Percentiles rank a stretch among this genome's conserved stretches.
phyloP scores from a whole-genome alignment of 1,140 invertebrate genomes.

The Spodoptera litura region DNA sequence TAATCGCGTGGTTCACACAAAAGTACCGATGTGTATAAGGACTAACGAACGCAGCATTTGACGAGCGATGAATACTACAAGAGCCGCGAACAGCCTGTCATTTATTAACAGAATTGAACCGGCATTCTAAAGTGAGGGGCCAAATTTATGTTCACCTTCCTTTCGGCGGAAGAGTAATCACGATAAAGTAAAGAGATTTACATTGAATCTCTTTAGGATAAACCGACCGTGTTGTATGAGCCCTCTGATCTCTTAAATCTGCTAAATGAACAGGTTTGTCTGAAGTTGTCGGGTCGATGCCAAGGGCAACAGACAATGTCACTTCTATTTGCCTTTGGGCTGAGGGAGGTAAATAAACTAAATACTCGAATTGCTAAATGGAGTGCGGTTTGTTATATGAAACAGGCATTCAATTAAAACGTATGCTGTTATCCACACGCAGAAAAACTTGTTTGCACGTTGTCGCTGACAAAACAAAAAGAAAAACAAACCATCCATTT shows the following conservation, averaged over 20 bases:
- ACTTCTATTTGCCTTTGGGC: constrained; percentile 79
- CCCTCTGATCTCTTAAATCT: constrained; percentile 42
- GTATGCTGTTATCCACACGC: constrained; percentile 11
- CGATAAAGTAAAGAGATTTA: constrained; percentile 43
- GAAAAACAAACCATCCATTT: not conserved
- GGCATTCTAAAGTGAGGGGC: constrained; percentile 33
- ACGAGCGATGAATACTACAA: constrained; percentile 19
- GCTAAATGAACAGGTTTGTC: constrained; percentile 46
- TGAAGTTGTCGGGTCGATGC: constrained; percentile 48
- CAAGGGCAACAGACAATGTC: constrained; percentile 76
- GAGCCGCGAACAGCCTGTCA: constrained; percentile 10
- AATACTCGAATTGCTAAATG: constrained; percentile 50
- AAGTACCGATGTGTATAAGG: not conserved
- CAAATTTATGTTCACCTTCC: constrained; percentile 31
- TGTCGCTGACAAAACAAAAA: not conserved
- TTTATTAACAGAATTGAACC: constrained; percentile 39
- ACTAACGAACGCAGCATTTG: constrained; percentile 1
- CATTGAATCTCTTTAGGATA: constrained; percentile 44
- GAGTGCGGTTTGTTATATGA: constrained; percentile 37
- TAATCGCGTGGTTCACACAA: constrained; percentile 8
- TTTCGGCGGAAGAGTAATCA: constrained; percentile 44
- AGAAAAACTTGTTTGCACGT: constrained; percentile 23
- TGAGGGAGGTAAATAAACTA: constrained; percentile 74
- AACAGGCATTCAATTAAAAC: constrained; percentile 49
- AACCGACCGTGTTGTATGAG: constrained; percentile 46